Evolutionary conservation across 2,113 vertebrate species (phyloP), one percentile per base, ranked within the genome.

Genomic region (Otocyon megalotis): DNA sequence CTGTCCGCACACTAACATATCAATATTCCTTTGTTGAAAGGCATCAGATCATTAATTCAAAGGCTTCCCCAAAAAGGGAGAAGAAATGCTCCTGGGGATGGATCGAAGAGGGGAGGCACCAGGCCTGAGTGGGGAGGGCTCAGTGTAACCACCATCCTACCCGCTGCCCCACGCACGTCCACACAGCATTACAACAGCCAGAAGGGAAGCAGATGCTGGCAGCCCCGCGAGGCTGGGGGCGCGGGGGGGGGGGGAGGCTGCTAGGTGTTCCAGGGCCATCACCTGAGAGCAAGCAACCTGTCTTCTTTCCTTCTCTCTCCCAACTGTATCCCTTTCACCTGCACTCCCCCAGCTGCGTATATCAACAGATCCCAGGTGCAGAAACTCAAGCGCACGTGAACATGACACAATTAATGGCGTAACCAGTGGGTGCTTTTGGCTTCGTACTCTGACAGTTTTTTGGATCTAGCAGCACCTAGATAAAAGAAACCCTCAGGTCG

Each of bases 21-120:
- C 96, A 96, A 96, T 97, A 97, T 96, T 69, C 90, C 93, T 96
- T 94, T 97, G 96, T 88, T 60, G 90, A 97, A 93, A 93, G 65
- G 90, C 77, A 95, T 83, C 80, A 88, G 87, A 81, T 96, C 92
- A 97, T 92, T 71, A 83, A 93, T 81, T 91, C 87, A 93, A 94
- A 93, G 63, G 17, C 63, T 91, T 94, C 48, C 56, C 74, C 80
- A 69, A 82, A 83, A 69, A n/a, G 32, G 63, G 56, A 79, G 62
- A 63, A 58, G 67, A 93, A 88, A 1, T 82, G 67, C 82, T 94
- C 96, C 82, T 83, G 43, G 16, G 10, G 48, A 88, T 2, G 32
- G 63, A 86, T 35, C 0, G 9, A 89, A 95, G 96, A 67, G 1
- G 43, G 37, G 69, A 87, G 63, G 15, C 2, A 2, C 1, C 8